Conservation (phyloP, 2,113 vertebrate species). For the Festucalex cinctus region DNA sequence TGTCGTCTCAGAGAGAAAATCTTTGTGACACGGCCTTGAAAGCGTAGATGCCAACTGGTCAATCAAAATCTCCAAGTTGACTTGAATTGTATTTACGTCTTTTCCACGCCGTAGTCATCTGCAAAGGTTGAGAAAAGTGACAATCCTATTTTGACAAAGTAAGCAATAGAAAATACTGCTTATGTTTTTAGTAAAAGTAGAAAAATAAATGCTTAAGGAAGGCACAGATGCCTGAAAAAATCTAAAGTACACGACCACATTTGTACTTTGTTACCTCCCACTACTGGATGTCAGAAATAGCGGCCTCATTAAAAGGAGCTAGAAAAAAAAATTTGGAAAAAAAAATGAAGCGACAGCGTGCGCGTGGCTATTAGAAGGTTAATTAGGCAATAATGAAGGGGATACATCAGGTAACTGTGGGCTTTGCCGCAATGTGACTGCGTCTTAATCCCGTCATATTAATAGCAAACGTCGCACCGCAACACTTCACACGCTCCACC, state of each 20-base stretch:
- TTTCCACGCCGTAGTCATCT: no score
- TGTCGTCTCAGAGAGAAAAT: no score
- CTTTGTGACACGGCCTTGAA: no score
- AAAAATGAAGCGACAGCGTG: constrained; percentile 56
- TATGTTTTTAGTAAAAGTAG: not conserved
- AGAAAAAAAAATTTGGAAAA: no score
- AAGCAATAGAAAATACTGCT: no score
- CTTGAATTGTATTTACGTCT: no score
- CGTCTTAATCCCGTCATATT: constrained; percentile 76
- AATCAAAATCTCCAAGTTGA: no score
- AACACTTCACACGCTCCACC: constrained; percentile 71
- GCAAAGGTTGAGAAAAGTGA: no score
- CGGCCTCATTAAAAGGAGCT: constrained; percentile 44
- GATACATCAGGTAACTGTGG: constrained; percentile 74
- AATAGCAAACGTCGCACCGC: constrained; percentile 71
- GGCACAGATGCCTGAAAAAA: not conserved
- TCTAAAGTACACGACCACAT: not conserved
- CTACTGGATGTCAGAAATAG: constrained; percentile 32
- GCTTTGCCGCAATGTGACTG: constrained; percentile 74
- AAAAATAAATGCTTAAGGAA: not conserved
- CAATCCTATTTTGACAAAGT: no score
- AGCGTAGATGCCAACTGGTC: no score
- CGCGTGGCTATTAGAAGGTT: constrained; percentile 83
- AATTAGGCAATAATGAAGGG: constrained; percentile 82
- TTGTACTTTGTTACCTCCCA: not conserved